These are phyloP conservation scores for Tubulanus polymorphus DNA, from an alignment of 2,888 invertebrate genomes.

Conservation along the genomic window DNA sequence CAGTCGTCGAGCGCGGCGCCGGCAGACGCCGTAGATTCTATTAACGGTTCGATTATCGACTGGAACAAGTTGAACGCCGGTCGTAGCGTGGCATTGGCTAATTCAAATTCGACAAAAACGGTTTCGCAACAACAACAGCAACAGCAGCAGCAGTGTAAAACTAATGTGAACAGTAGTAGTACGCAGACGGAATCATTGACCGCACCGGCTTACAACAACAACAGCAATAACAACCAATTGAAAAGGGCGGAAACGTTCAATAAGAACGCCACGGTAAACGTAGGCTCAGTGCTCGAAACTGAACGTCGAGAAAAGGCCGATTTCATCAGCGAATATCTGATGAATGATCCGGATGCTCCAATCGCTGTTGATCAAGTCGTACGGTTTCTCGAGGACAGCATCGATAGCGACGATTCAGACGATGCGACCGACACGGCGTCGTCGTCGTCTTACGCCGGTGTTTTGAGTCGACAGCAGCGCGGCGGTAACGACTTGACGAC, in stretches of 20 bases:
- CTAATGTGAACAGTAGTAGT: neutral
- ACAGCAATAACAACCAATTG: neutral
- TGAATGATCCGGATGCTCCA: conserved; percentile 10
- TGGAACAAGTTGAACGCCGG: too few species aligned
- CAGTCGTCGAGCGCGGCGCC: neutral
- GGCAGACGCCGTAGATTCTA: neutral
- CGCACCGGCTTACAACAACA: neutral
- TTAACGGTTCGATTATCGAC: too few species aligned
- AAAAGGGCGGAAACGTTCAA: neutral
- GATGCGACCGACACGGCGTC: conserved; percentile 8
- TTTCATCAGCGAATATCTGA: neutral
- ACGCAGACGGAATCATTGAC: neutral
- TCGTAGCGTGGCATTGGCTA: too few species aligned
- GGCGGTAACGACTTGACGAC: neutral
- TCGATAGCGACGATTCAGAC: conserved; percentile 9
- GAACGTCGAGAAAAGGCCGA: neutral
- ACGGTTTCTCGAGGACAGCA: conserved; percentile 11
- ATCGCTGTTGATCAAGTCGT: conserved; percentile 12
- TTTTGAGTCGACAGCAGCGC: neutral
- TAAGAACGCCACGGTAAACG: neutral
- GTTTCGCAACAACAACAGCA: neutral
- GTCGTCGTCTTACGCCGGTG: neutral
- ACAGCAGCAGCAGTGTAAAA: neutral
- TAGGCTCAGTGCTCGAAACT: neutral
- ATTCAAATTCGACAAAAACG: too few species aligned